Percentiles rank a stretch among this genome's conserved stretches.
Evolutionary conservation across 2,888 invertebrate species (phyloP).

Genomic region (Zaprionus lineosus): DNA sequence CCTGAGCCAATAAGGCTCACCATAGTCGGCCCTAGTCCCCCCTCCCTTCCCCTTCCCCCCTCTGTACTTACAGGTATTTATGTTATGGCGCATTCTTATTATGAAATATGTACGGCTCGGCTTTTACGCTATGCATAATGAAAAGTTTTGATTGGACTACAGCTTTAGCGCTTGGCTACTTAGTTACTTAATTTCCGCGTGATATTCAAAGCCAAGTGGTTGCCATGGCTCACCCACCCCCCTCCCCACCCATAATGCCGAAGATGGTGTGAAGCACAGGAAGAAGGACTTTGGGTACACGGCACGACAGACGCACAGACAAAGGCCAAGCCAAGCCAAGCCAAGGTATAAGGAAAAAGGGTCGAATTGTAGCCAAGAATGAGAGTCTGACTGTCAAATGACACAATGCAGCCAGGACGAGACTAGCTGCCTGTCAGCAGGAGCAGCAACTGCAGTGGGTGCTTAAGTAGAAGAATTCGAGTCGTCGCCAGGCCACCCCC

Average conservation of each 20-base stretch:
- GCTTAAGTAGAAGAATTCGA: conserved; percentile 6
- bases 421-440: neutral
- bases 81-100: conserved; percentile 54
- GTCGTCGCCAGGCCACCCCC: conserved; percentile 52
- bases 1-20: too few species aligned
- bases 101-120: conserved; percentile 49
- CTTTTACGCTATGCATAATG: conserved; percentile 51
- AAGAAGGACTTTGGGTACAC: conserved; percentile 9
- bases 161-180: conserved; percentile 57
- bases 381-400: conserved; percentile 66
- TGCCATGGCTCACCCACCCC: conserved; percentile 5
- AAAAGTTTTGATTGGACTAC: conserved; percentile 67
- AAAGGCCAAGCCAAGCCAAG: conserved; percentile 13
- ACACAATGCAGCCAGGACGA: conserved; percentile 58
- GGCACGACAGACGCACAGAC: neutral
- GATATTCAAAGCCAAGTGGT: conserved; percentile 57
- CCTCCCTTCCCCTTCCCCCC: too few species aligned
- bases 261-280: conserved; percentile 14
- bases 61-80: conserved; percentile 53
- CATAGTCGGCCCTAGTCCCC: too few species aligned
- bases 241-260: conserved; percentile 3
- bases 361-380: conserved; percentile 6
- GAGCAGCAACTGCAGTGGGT: neutral
- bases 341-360: conserved; percentile 4
- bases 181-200: conserved; percentile 75